Percentiles rank a stretch among this genome's conserved stretches.
Evolutionary conservation across 2,113 vertebrate species (phyloP).

Genomic region (Oreotrochilus melanogaster): DNA sequence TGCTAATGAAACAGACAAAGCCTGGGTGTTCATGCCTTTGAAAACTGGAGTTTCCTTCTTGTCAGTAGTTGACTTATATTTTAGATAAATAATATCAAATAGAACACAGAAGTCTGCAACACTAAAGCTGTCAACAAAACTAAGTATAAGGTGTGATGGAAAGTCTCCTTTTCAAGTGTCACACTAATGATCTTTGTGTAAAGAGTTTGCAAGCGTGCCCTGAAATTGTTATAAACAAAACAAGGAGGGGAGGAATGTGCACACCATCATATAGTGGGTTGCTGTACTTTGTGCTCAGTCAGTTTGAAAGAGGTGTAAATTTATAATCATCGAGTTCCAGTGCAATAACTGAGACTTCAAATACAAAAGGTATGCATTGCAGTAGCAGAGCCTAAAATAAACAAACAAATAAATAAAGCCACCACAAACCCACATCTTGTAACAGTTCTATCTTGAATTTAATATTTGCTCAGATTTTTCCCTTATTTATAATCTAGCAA

Average conservation of each 20-base stretch:
- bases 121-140: neutral
- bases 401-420: neutral
- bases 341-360: neutral
- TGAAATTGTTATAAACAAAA: neutral
- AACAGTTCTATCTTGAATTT: neutral
- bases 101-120: neutral
- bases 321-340: neutral
- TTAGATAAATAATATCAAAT: neutral
- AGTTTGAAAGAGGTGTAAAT: neutral
- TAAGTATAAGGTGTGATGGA: neutral
- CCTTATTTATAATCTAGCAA: neutral
- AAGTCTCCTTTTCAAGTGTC: neutral
- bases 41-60: neutral
- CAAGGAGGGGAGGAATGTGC: rapidly evolving
- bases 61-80: neutral
- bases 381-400: neutral
- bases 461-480: neutral
- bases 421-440: neutral
- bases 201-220: neutral
- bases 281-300: neutral
- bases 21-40: neutral
- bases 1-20: neutral
- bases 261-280: neutral
- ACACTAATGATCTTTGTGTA: neutral
- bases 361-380: neutral